phyloP scores from a whole-genome alignment of 2,888 invertebrate species.

The Lathronympha strigana region DNA sequence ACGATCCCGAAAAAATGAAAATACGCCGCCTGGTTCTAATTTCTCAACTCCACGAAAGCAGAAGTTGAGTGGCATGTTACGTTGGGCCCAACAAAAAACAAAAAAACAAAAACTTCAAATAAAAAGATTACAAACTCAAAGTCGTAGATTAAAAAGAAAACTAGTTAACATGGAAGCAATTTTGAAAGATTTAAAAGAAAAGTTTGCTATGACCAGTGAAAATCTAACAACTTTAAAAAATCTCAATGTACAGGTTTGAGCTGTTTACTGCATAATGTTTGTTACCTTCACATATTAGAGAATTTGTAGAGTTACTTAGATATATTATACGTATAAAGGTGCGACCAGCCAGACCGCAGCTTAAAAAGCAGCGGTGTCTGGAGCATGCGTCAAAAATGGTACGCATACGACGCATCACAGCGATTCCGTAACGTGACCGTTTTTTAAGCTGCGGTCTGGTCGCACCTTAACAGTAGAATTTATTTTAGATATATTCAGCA shows the following conservation, averaged over 20 bases:
- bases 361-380: no score
- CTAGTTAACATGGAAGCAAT: neutral
- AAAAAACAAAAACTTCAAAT: neutral
- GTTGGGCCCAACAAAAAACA: neutral
- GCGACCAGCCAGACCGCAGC: no score
- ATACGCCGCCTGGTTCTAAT: neutral
- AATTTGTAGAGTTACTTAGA: no score
- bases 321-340: no score
- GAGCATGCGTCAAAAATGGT: no score
- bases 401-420: no score
- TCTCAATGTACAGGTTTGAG: constrained; percentile 6
- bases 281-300: no score
- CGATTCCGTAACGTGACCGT: no score
- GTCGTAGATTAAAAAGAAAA: neutral
- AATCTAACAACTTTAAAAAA: constrained; percentile 3
- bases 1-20: neutral
- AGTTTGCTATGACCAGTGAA: neutral
- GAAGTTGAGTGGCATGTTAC: neutral
- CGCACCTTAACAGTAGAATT: no score
- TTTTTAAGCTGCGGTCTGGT: no score
- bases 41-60: constrained; percentile 1
- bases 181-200: neutral
- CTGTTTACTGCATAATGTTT: neutral
- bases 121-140: neutral
- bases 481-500: no score